A percentile compares a stretch with the other conserved stretches of the same genome.
These are phyloP conservation scores for Rhingia campestris DNA, from an alignment of 2,888 invertebrate species.

Conservation along the genomic window DNA sequence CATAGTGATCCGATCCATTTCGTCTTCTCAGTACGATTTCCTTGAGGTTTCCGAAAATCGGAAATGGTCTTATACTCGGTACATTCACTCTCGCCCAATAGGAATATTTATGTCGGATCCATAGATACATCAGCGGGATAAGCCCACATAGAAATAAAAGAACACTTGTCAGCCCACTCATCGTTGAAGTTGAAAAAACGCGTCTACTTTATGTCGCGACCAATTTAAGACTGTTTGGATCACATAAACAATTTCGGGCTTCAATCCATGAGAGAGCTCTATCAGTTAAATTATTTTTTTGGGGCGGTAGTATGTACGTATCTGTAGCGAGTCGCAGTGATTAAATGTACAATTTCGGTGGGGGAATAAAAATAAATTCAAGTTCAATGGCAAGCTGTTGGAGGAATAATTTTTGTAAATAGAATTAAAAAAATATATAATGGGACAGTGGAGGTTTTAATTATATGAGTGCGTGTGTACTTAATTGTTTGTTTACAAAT, in stretches of 20 bases:
- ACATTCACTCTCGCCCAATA: conserved; percentile 81
- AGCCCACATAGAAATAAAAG: conserved; percentile 75
- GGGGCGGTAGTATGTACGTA: not conserved
- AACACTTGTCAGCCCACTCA: conserved; percentile 24
- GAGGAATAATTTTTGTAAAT: too few species aligned
- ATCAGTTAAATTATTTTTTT: too few species aligned
- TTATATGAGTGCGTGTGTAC: too few species aligned
- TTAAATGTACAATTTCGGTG: too few species aligned
- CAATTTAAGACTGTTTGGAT: not conserved
- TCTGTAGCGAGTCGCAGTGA: not conserved
- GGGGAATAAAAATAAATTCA: too few species aligned
- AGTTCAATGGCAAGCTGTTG: too few species aligned
- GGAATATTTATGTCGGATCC: conserved; percentile 80
- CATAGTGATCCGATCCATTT: conserved; percentile 79
- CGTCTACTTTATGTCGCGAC: not conserved
- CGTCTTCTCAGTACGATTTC: conserved; percentile 78
- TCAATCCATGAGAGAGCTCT: too few species aligned
- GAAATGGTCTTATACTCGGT: conserved; percentile 79
- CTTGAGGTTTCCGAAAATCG: conserved; percentile 82
- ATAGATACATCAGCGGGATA: conserved; percentile 75
- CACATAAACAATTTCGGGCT: not conserved
- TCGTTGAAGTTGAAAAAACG: not conserved
- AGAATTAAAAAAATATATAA: too few species aligned
- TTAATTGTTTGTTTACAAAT: too few species aligned
- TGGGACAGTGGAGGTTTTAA: too few species aligned